Percentiles rank a stretch among this genome's conserved stretches.
Evolutionary conservation across 2,113 vertebrate genomes (phyloP).

Genomic region (Brachyistius frenatus): DNA sequence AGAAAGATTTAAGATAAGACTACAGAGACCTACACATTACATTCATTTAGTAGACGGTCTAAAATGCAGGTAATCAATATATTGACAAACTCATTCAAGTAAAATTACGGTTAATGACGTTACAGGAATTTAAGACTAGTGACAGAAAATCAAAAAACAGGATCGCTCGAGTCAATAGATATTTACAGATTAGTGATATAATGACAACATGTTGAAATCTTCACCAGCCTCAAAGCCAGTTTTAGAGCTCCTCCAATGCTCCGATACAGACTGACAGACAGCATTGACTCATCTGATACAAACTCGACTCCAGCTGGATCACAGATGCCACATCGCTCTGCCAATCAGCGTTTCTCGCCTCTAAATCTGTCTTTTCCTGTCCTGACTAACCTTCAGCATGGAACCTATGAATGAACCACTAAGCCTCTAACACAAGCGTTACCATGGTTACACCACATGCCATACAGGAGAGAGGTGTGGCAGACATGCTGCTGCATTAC

Average conservation of each 20-base stretch:
- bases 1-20: not conserved
- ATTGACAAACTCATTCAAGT: not conserved
- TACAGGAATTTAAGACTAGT: not conserved
- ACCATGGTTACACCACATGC: conserved; percentile 67
- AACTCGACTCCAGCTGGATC: conserved; percentile 42
- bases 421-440: conserved; percentile 31
- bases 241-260: conserved; percentile 12
- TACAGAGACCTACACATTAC: not conserved
- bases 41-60: not conserved
- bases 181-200: not conserved
- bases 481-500: conserved; percentile 66
- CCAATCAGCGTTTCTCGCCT: conserved; percentile 48
- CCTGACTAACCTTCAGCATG: conserved; percentile 27
- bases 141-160: conserved; percentile 9
- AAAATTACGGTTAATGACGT: not conserved
- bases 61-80: not conserved
- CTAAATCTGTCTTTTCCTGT: conserved; percentile 58
- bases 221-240: conserved; percentile 17
- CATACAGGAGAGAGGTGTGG: conserved; percentile 43
- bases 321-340: conserved; percentile 37
- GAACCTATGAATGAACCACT: conserved; percentile 55
- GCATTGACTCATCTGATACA: conserved; percentile 41
- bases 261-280: conserved; percentile 19
- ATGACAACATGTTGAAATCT: conserved; percentile 19
- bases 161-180: not conserved